A percentile compares a stretch with the other conserved stretches of the same genome.
phyloP scores from a whole-genome alignment of 2,113 vertebrate genomes.

The Barnardius zonarius region DNA sequence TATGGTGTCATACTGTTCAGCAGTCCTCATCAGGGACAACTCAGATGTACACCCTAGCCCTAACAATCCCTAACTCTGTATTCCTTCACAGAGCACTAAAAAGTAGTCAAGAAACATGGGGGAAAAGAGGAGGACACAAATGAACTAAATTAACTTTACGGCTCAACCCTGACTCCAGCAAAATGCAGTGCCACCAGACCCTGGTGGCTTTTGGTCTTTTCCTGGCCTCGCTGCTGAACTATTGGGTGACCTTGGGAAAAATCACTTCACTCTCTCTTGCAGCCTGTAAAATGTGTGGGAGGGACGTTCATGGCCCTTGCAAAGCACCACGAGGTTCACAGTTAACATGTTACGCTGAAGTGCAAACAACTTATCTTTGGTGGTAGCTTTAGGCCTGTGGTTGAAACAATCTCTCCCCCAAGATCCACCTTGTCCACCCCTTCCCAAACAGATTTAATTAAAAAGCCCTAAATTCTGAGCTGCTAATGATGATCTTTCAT shows the following conservation, averaged over 20 bases:
- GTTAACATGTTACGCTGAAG: not conserved
- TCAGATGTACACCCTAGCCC: not conserved
- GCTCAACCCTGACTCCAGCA: accelerated
- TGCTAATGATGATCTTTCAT: not conserved
- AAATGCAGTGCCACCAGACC: not conserved
- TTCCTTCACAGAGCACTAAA: not conserved
- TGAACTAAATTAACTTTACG: not conserved
- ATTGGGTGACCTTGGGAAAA: not conserved
- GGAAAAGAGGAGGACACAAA: not conserved
- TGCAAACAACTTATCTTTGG: accelerated
- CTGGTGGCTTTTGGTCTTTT: not conserved
- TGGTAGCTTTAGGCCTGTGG: not conserved
- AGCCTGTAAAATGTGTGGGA: not conserved
- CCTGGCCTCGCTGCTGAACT: not conserved
- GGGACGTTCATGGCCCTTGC: accelerated
- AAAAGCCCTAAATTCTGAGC: not conserved
- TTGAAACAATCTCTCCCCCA: not conserved
- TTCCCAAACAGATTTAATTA: not conserved
- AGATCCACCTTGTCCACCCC: not conserved
- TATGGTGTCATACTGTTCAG: not conserved
- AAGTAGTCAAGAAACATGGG: not conserved
- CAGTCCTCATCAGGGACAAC: not conserved
- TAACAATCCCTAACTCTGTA: not conserved
- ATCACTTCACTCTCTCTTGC: not conserved
- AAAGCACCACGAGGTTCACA: accelerated